These are phyloP conservation scores for Drosophila subobscura DNA, from an alignment of 1,140 invertebrate genomes.

Conservation along the genomic window DNA sequence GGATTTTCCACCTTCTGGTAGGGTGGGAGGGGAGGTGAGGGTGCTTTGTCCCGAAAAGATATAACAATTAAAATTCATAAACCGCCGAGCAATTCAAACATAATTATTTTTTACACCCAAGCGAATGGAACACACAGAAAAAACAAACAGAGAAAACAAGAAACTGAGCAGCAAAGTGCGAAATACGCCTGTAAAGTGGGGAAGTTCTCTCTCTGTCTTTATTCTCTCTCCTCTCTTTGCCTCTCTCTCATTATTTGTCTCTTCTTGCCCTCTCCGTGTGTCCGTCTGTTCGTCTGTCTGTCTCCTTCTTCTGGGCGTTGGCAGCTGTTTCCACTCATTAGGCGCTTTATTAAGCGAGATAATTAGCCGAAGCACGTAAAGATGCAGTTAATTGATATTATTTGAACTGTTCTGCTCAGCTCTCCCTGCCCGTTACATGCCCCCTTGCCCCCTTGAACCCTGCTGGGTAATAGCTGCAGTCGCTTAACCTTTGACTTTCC, in stretches of 20 bases:
- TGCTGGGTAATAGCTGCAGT: conserved; percentile 51
- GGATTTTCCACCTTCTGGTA: too few relatives aligned
- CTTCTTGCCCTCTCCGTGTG: background rate
- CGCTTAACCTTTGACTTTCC: conserved; percentile 74
- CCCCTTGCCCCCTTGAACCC: conserved; percentile 6
- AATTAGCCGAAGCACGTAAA: conserved; percentile 80
- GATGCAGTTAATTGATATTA: conserved; percentile 82
- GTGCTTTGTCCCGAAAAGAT: conserved; percentile 4
- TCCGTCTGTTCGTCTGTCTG: background rate
- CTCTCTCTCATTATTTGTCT: background rate
- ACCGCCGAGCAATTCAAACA: conserved; percentile 66
- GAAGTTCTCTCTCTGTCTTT: conserved; percentile 4
- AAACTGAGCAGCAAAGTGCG: conserved; percentile 25
- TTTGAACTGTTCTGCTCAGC: conserved; percentile 60
- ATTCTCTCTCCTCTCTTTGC: background rate
- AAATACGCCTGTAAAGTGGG: conserved; percentile 24
- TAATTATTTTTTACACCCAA: conserved; percentile 69
- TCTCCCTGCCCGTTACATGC: conserved; percentile 11
- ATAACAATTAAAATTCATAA: conserved; percentile 77
- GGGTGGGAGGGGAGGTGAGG: too few relatives aligned
- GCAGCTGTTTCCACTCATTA: conserved; percentile 81
- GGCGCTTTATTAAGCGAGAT: conserved; percentile 81
- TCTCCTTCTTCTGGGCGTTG: conserved; percentile 49
- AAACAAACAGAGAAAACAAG: conserved; percentile 17
- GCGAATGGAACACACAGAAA: conserved; percentile 6